phyloP scores from a whole-genome alignment of 2,113 vertebrate genomes.

The Emydocephalus ijimae region DNA sequence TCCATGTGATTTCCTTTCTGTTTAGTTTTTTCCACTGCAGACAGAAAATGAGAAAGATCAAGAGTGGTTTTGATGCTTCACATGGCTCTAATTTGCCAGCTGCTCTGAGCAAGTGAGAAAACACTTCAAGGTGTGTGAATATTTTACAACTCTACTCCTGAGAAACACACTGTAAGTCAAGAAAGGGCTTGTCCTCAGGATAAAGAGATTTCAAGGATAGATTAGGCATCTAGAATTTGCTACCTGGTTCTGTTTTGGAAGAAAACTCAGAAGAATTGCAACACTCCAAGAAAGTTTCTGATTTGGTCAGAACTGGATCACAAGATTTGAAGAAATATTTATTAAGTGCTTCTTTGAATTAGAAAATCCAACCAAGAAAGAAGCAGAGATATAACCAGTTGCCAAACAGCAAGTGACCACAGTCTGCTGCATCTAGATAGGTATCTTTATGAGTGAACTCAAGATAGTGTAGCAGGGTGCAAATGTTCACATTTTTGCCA shows the following conservation, averaged over 20 bases:
- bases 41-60: not conserved
- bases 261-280: slow-evolving; percentile 15
- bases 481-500: not conserved
- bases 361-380: not conserved
- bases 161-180: slow-evolving; percentile 54
- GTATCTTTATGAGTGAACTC: not conserved
- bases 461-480: not conserved
- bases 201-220: slow-evolving; percentile 44
- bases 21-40: not conserved
- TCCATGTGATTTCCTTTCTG: slow-evolving; percentile 1
- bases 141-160: slow-evolving; percentile 42
- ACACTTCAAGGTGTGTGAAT: slow-evolving; percentile 16
- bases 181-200: slow-evolving; percentile 46
- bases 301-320: slow-evolving; percentile 25
- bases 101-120: slow-evolving; percentile 39
- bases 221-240: slow-evolving; percentile 40
- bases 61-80: slow-evolving; percentile 3
- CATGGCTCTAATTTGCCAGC: slow-evolving; percentile 22
- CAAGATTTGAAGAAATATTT: not conserved
- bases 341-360: not conserved
- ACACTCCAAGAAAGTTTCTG: slow-evolving; percentile 21
- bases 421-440: not conserved
- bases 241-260: slow-evolving; percentile 40
- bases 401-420: not conserved
- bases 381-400: not conserved